Percentiles rank a stretch among this genome's conserved stretches.
phyloP scores from a whole-genome alignment of 2,888 invertebrate species.

The Ditylenchus weischeri region DNA sequence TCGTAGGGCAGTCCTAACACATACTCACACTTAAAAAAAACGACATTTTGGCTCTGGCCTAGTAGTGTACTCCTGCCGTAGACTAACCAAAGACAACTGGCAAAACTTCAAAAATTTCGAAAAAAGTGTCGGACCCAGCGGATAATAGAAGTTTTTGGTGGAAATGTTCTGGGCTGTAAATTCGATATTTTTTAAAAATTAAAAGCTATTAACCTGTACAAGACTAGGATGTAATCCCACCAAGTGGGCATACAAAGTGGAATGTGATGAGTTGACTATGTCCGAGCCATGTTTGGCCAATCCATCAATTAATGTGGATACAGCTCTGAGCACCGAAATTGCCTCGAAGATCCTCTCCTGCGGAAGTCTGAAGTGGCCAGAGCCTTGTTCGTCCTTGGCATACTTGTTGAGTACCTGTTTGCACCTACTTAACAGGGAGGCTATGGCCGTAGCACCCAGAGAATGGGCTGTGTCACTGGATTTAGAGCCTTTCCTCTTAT shows the following conservation, averaged over 20 bases:
- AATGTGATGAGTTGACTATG: slow-evolving; percentile 21
- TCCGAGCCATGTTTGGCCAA: slow-evolving; percentile 39
- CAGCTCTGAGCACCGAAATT: slow-evolving; percentile 51
- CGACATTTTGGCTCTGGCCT: no score
- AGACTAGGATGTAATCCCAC: slow-evolving; percentile 41
- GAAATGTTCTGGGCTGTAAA: no score
- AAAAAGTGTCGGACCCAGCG: no score
- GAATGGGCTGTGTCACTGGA: slow-evolving; percentile 23
- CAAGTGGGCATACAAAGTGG: slow-evolving; percentile 47
- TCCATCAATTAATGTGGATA: slow-evolving; percentile 51
- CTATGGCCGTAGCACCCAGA: slow-evolving; percentile 40
- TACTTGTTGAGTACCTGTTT: slow-evolving; percentile 37
- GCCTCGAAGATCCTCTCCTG: slow-evolving; percentile 47
- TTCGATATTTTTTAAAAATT: no score
- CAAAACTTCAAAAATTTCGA: no score
- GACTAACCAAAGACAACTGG: no score
- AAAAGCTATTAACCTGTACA: slow-evolving; percentile 23
- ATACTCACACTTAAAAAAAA: no score
- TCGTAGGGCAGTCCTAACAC: no score
- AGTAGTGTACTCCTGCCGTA: no score
- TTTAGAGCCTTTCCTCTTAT: slow-evolving; percentile 7
- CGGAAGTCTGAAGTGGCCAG: slow-evolving; percentile 49
- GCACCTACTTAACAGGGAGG: slow-evolving; percentile 39
- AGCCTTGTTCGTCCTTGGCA: slow-evolving; percentile 42
- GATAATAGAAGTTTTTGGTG: no score